Evolutionary conservation across 2,797 vertebrate genomes (phyloP).

Genomic region (Sebastes hopkinsi): DNA sequence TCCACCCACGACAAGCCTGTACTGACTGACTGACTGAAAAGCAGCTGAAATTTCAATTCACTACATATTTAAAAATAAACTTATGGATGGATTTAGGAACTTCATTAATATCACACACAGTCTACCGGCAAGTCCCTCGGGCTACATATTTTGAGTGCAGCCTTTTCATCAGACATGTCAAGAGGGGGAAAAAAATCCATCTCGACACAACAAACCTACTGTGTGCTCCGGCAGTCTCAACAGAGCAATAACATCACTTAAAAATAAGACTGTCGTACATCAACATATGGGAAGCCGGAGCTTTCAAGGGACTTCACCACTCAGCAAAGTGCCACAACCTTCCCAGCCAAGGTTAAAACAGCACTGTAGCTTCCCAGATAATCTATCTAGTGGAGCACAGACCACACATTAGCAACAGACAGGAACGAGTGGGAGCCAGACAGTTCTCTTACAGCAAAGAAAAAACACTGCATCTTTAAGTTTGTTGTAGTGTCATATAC

Average conservation of each 20-base stretch:
- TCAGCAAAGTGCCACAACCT: slow-evolving; percentile 66
- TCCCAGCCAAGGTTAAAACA: slow-evolving; percentile 72
- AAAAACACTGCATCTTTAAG: background rate
- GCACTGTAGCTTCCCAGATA: slow-evolving; percentile 51
- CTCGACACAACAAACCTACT: slow-evolving; percentile 54
- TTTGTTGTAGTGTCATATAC: background rate
- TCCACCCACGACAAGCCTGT: background rate
- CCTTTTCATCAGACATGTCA: slow-evolving; percentile 67
- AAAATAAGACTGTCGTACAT: slow-evolving; percentile 68
- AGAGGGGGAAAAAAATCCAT: slow-evolving; percentile 28
- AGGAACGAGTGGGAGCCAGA: slow-evolving; percentile 12
- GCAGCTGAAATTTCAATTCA: background rate
- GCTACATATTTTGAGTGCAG: slow-evolving; percentile 40
- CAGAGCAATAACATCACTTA: slow-evolving; percentile 73
- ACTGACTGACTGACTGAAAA: background rate
- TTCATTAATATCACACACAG: background rate
- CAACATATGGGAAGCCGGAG: slow-evolving; percentile 58
- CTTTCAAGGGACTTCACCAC: slow-evolving; percentile 68
- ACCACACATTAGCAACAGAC: slow-evolving; percentile 28
- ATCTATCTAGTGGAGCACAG: slow-evolving; percentile 50
- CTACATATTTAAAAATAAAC: background rate
- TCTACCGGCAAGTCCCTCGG: slow-evolving; percentile 26
- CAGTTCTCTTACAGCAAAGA: background rate
- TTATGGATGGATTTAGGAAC: background rate
- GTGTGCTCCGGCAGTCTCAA: slow-evolving; percentile 54